phyloP scores from a whole-genome alignment of 2,113 vertebrate species.

The Hippocampus comes region DNA sequence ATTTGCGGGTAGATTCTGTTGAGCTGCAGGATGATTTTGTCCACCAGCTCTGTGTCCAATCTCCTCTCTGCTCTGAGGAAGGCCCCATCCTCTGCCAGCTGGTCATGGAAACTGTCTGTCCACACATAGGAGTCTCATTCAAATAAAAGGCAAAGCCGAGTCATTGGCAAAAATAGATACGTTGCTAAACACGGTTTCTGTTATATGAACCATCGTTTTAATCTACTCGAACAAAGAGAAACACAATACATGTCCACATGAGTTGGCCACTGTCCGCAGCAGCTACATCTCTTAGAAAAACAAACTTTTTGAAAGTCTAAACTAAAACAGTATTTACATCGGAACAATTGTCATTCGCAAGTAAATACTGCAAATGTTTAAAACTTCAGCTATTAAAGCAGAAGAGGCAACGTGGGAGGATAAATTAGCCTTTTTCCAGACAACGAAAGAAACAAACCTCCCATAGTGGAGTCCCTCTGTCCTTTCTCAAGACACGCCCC shows the following conservation, averaged over 20 bases:
- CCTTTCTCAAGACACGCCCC: constrained; percentile 57
- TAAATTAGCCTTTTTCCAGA: not conserved
- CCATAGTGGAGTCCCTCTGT: constrained; percentile 63
- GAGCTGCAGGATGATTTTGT: constrained; percentile 92
- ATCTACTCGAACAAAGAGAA: not conserved
- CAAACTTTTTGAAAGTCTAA: constrained; percentile 37
- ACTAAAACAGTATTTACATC: not conserved
- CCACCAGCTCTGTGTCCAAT: constrained; percentile 85
- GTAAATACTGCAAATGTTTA: not conserved
- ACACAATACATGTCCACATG: not conserved
- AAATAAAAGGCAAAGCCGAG: not conserved
- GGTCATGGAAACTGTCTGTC: constrained; percentile 78
- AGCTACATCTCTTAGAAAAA: not conserved
- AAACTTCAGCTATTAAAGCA: accelerated
- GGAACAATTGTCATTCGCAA: constrained; percentile 10
- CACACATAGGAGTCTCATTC: not conserved
- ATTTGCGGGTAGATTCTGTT: constrained; percentile 96
- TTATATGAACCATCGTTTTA: not conserved
- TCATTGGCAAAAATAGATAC: not conserved
- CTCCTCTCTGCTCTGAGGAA: constrained; percentile 79
- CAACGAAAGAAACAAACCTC: constrained; percentile 61
- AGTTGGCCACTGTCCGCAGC: not conserved
- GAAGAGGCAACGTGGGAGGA: not conserved
- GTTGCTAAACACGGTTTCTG: not conserved
- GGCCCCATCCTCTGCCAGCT: constrained; percentile 81